Base-by-base conservation (phyloP, 2,888 invertebrate species). In the Saturnia japonica region DNA sequence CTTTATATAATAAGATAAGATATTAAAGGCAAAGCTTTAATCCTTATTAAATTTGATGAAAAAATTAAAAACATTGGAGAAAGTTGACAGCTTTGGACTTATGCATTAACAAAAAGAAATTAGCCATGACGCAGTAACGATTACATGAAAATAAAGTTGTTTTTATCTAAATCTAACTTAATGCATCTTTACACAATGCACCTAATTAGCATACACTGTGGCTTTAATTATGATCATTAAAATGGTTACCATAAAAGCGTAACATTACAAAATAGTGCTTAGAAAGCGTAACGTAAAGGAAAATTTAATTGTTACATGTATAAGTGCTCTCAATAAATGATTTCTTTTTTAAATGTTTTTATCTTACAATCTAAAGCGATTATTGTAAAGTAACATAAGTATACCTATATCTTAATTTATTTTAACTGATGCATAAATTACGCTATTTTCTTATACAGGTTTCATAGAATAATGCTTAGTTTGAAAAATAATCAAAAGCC, bases 271-370 rank as follows among this genome's bases (percentile, higher is more conserved):
- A 84, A 85, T 82, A 85, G 84, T 85, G 86, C 77, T 81, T 85
- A 90, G 91, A 91, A 91, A 91, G 91, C 89, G 89, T 87, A 82
- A 89, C 90, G 84, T 71, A 73, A 74, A 71, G 68, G 75, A 72
- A 72, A 72, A 71, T 77, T 75, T 78, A 75, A 80, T 78, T 78
- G 76, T 72, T 71, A 74, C 51, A 62, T 68, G 60, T 68, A 42
- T 14, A 68, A 68, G 64, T 64, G 40, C 19, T 64, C 64, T 40
- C 40, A 25, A 64, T 64, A 64, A 57, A 64, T 64, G n/a, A 22
- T 64, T 64, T 40, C 40, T 34, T 64, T 64, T 19, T 64, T 14
- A 62, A 62, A 19, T 28, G 16, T 28, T 60, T 57, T 25, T 14
- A 60, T 60, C 57, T 60, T 28, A 60, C 3, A 60, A 60, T 28